Evolutionary conservation across 2,888 invertebrate species (phyloP), one percentile per base, ranked within the genome.

Genomic region (Prenolepis imparis): DNA sequence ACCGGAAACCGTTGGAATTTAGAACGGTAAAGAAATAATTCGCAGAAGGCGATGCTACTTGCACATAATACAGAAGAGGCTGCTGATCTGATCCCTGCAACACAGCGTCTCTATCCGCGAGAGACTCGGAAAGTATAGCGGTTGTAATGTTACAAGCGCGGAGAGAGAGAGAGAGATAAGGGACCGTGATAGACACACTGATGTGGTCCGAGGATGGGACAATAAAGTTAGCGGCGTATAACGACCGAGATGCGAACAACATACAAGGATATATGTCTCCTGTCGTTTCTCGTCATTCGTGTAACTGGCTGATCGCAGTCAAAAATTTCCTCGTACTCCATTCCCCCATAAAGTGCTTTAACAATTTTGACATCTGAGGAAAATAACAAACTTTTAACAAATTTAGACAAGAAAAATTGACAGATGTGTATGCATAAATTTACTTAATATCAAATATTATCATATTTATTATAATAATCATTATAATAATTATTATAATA

Each of bases 61-160:
- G 68, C 73, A 48, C 80, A 84, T 77, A 61, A 81, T 63, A 61
- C 59, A 61, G 61, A 74, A 78, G 77, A 82, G 57, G 74, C 66
- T 55, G 74, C 66, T 55, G 84, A 70, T 66, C 77, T 82, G 86
- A 86, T 78, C 81, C 70, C 63, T 59, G 72, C 73, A 80, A 82
- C 57, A 80, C 57, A 73, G 48, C 84, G 66, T 28, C 83, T 81
- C 41, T 44, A 21, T 44, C 28, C 11, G 84, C 83, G 64, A 77
- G 88, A 77, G 88, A 84, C 84, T 86, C 87, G 86, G 89, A 90
- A 83, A 85, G 87, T 91, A 93, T 92, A 92, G 92, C 89, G 90
- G 91, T 89, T 90, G 93, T 92, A 91, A 92, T 91, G 91, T 91
- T 92, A 91, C 91, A 91, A 91, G 90, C 78, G 81, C 83, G 75